phyloP scores from a whole-genome alignment of 30 jellyfish, hydroid and myxozoan species.

The Chironex yamaguchii region DNA sequence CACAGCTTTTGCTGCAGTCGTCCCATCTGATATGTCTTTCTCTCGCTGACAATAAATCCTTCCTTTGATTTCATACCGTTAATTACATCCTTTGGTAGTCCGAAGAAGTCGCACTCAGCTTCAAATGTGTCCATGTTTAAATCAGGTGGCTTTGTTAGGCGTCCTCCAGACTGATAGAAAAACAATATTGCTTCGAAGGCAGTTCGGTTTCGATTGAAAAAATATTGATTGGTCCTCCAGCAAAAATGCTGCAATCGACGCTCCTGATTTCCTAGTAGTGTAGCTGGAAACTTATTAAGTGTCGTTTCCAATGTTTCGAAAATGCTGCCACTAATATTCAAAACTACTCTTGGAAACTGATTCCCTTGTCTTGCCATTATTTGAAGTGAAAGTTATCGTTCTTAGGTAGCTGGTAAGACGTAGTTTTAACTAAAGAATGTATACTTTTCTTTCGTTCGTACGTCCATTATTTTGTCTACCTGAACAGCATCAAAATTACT shows the following conservation, averaged over 20 bases:
- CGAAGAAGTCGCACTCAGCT: constrained; percentile 82
- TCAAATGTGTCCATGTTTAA: constrained; percentile 81
- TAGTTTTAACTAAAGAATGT: too few relatives aligned
- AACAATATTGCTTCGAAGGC: constrained; percentile 91
- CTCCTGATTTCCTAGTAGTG: constrained; percentile 80
- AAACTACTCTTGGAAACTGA: constrained; percentile 32
- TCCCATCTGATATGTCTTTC: background rate
- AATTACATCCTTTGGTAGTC: constrained; percentile 72
- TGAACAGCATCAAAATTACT: too few relatives aligned
- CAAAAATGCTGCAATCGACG: constrained; percentile 43
- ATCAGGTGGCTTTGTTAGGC: constrained; percentile 82
- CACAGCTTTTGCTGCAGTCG: constrained; percentile 28
- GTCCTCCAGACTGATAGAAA: constrained; percentile 92
- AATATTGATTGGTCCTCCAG: constrained; percentile 52
- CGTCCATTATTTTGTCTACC: too few relatives aligned
- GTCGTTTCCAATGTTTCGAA: constrained; percentile 92
- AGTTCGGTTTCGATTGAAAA: constrained; percentile 80
- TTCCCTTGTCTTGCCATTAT: too few relatives aligned
- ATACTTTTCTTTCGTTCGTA: too few relatives aligned
- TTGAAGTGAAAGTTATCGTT: too few relatives aligned
- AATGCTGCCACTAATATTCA: constrained; percentile 88
- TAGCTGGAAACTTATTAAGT: constrained; percentile 81
- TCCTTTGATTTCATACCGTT: constrained; percentile 68
- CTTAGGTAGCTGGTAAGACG: too few relatives aligned
- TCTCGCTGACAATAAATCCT: constrained; percentile 54